Percentiles rank a stretch among this genome's conserved stretches.
These are phyloP conservation scores for Pectinophora gossypiella DNA, from an alignment of 1,140 invertebrate genomes.

Conservation along the genomic window DNA sequence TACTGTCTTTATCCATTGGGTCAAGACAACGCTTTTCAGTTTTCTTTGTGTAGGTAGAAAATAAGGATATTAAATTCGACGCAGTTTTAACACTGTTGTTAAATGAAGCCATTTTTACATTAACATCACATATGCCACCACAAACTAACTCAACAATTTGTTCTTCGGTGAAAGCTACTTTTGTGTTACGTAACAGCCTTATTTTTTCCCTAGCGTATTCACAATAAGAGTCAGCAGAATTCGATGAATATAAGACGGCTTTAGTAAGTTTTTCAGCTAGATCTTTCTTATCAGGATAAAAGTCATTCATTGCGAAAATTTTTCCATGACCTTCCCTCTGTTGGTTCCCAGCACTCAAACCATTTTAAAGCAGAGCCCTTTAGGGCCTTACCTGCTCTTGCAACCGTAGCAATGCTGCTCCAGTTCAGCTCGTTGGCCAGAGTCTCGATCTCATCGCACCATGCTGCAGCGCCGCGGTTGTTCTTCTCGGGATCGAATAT, in stretches of 20 bases:
- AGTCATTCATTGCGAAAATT: conserved; percentile 8
- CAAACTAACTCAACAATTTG: conserved; percentile 12
- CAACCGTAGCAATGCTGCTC: conserved; percentile 9
- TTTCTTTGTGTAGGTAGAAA: conserved; percentile 4
- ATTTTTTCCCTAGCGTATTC: conserved; percentile 11
- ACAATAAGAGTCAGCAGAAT: conserved; percentile 9
- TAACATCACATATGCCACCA: conserved; percentile 2
- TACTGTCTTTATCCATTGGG: background rate
- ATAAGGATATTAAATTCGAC: conserved; percentile 2
- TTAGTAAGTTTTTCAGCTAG: conserved; percentile 2
- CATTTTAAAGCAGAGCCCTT: conserved; percentile 12
- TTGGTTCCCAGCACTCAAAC: background rate
- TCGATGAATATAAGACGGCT: conserved; percentile 1
- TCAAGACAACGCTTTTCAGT: background rate
- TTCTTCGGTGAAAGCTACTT: conserved; percentile 9
- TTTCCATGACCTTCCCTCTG: conserved; percentile 7
- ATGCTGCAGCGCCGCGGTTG: conserved; percentile 9
- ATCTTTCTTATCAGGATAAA: background rate
- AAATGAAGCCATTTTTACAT: conserved; percentile 10
- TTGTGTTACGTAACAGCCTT: conserved; percentile 1
- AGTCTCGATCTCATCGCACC: conserved; percentile 11
- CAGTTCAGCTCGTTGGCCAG: conserved; percentile 9
- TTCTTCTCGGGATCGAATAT: conserved; percentile 11
- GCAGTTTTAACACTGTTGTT: conserved; percentile 4
- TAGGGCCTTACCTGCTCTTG: conserved; percentile 14